Evolutionary conservation across 2,797 vertebrate species (phyloP).

Genomic region (Neopelma chrysocephalum): DNA sequence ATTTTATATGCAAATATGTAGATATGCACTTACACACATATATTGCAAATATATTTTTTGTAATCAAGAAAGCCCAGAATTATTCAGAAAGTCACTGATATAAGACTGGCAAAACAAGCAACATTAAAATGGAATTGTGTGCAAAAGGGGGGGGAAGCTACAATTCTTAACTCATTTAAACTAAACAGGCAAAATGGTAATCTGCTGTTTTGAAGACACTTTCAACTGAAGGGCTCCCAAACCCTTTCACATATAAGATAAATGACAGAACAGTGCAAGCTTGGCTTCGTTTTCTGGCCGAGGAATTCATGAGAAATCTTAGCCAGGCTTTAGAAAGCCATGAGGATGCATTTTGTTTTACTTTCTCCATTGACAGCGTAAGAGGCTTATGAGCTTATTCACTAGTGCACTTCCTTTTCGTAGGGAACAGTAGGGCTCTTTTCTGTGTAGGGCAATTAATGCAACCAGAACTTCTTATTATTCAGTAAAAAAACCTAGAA

Average conservation of each 20-base stretch:
- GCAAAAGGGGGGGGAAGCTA: neutral
- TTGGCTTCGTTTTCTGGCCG: neutral
- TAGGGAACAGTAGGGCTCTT: neutral
- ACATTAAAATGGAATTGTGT: neutral
- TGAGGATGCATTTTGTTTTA: neutral
- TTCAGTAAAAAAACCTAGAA: neutral
- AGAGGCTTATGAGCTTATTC: conserved; percentile 10
- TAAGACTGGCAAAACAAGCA: neutral
- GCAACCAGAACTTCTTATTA: neutral
- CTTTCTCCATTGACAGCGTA: neutral
- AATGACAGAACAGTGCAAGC: neutral
- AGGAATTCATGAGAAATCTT: neutral
- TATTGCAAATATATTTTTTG: neutral
- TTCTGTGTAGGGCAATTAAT: neutral
- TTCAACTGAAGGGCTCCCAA: neutral
- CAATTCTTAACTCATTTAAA: neutral
- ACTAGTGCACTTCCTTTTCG: neutral
- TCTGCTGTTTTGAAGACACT: neutral
- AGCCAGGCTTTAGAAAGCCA: neutral
- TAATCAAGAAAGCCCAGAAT: neutral
- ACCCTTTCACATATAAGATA: neutral
- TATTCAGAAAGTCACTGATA: neutral
- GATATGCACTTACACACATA: neutral
- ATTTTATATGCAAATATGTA: neutral
- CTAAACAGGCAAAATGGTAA: neutral